Evolutionary conservation across 2,113 vertebrate genomes (phyloP), one percentile per base, ranked within the genome.

Genomic region (Plectropomus leopardus): DNA sequence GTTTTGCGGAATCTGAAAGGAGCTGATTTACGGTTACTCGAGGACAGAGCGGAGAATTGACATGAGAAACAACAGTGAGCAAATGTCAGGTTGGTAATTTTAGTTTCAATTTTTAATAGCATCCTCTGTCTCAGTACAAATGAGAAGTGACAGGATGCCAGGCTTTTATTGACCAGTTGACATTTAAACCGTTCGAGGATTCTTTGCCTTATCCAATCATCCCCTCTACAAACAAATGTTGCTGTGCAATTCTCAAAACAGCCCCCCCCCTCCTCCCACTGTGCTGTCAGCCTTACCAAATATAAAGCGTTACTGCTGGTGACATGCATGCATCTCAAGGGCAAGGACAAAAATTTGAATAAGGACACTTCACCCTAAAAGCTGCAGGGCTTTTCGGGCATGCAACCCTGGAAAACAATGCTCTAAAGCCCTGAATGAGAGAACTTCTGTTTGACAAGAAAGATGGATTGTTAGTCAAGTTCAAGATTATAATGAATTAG

Each of bases 131-230:
- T 90, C 85, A n/a, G 58, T 74, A 88, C 86, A 92, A 94, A 94
- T 88, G 76, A 92, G 87, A 86, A 92, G 87, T 88, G 91, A 92
- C 90, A 86, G 74, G 42, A 85, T 78, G 85, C 81, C 73, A 76
- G 66, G 76, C 66, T 76, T 88, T 93, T 94, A 95, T 94, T 93
- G 93, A 94, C 90, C 88, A 83, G 81, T 80, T 94, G 94, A 90
- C 92, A 94, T 95, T 95, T 92, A 92, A 92, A 86, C 90, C 87
- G 86, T 87, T 78, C 74, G 80, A 91, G 80, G 81, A 87, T 87
- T 87, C 81, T 72, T 80, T 63, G 61, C 72, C 85, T 78, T 78
- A 76, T 86, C 81, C 81, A 92, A 90, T 91, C 85, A 87, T 61
- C 67, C 76, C 73, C 32, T 82, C 70, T 9, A 66, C 83, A 92